phyloP scores from a whole-genome alignment of 2,113 vertebrate species.

The Synchiropus splendidus region DNA sequence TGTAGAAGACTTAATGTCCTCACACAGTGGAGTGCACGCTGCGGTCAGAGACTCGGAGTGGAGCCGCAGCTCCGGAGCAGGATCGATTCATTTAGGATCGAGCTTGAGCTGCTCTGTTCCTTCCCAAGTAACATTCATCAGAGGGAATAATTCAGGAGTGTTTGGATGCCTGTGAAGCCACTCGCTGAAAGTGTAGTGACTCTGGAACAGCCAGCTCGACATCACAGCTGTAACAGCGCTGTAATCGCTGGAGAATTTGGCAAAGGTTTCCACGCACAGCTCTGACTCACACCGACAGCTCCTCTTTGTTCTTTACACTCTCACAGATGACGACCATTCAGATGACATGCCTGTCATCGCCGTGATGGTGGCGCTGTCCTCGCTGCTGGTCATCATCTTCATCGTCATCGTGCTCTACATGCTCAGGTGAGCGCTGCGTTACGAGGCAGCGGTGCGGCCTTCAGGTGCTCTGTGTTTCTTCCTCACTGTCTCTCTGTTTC shows the following conservation, averaged over 20 bases:
- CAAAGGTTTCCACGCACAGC: neutral
- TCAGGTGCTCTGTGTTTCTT: neutral
- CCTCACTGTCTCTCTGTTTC: conserved; percentile 15
- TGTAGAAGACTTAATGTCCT: no score
- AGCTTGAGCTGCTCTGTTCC: no score
- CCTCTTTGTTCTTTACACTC: neutral
- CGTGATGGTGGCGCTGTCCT: conserved; percentile 93
- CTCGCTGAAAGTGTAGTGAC: no score
- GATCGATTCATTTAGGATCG: no score
- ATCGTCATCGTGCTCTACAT: conserved; percentile 98
- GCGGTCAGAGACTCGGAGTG: no score
- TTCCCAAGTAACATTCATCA: no score
- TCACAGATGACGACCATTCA: conserved; percentile 22
- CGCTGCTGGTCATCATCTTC: conserved; percentile 92
- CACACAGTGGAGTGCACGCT: no score
- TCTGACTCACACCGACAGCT: conserved; percentile 8
- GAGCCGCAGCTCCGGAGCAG: no score
- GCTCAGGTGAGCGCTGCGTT: conserved; percentile 80
- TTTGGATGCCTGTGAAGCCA: no score
- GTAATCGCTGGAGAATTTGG: conserved; percentile 6
- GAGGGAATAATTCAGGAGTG: no score
- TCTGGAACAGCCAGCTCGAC: no score
- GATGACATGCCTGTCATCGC: conserved; percentile 92
- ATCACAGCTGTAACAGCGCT: neutral
- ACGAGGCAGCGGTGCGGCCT: conserved; percentile 3